Base-by-base conservation (phyloP, 1,140 invertebrate genomes). In the Drosophila santomea region DNA sequence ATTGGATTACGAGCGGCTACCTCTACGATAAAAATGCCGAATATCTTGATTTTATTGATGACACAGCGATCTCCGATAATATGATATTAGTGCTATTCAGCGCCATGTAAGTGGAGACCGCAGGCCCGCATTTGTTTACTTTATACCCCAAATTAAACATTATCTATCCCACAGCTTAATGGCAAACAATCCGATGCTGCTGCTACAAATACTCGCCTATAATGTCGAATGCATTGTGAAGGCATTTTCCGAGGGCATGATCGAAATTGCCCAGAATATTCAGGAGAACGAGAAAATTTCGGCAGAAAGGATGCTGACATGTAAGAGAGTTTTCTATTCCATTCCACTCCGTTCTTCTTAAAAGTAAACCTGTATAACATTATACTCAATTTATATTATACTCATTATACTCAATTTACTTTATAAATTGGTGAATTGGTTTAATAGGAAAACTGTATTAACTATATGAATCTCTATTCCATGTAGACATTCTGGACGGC, bases 61-160 rank as follows among this genome's bases (percentile, higher is more conserved):
- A 92, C 56, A 88, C 85, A 55, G 83, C 91, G 67, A 80, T 92
- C 74, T 91, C 91, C 48, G 91, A 92, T 73, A 91, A 91, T 80
- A 91, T 92, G 91, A 91, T 92, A 80, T 91, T 91, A 78, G 90
- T 92, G 74, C 88, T 92, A 54, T 91, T 92, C 48, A 91, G 91
- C 66, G 80, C 90, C 54, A 91, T 92, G 86, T 92, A 82, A 89
- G 89, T 77, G 20, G 6, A 62, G 10, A 7, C 25, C n/a, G 4
- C 4, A 0, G 12, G 4, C 12, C 20, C 15, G 25, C 47, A 17
- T 51, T 47, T 51, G 20, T 32, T 43, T 23, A 14, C 25, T 45
- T 10, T 20, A 20, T 59, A 2, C 41, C 3, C 23, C 43, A 0
- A 20, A n/a, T 51, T 20, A 45, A 41, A 56, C 28, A 1, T n/a